Percentiles rank a stretch among this genome's conserved stretches.
These are phyloP conservation scores for Sardina pilchardus DNA, from an alignment of 2,113 vertebrate genomes.

Conservation along the genomic window DNA sequence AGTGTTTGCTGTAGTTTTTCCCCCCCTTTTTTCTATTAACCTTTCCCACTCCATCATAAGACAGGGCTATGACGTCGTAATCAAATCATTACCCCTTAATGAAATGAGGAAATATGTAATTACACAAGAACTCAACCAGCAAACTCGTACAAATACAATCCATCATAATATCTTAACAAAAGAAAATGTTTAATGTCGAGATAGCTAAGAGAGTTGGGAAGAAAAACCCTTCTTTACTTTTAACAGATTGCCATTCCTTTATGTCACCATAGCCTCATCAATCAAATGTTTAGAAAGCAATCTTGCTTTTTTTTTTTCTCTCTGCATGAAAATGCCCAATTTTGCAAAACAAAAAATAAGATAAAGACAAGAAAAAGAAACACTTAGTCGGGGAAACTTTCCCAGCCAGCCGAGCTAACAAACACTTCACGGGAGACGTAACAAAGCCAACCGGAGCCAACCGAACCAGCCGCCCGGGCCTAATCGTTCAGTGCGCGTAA, in stretches of 20 bases:
- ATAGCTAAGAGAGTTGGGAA: background rate
- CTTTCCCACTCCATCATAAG: background rate
- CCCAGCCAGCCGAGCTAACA: constrained; percentile 15
- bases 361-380: background rate
- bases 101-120: constrained; percentile 31
- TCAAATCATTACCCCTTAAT: constrained; percentile 29
- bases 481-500: constrained; percentile 4
- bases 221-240: background rate
- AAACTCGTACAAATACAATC: constrained; percentile 28
- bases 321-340: background rate
- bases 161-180: constrained; percentile 21
- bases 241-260: background rate
- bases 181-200: background rate
- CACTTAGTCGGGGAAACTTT: background rate
- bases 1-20: background rate
- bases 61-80: background rate
- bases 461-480: constrained; percentile 4
- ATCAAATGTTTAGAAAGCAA: background rate
- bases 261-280: background rate
- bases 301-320: background rate
- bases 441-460: background rate
- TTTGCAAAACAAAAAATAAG: background rate
- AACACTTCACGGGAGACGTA: constrained; percentile 22
- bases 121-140: constrained; percentile 34
- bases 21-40: background rate